Conservation (phyloP, 2,113 vertebrate genomes). For the Laticauda laticaudata region DNA sequence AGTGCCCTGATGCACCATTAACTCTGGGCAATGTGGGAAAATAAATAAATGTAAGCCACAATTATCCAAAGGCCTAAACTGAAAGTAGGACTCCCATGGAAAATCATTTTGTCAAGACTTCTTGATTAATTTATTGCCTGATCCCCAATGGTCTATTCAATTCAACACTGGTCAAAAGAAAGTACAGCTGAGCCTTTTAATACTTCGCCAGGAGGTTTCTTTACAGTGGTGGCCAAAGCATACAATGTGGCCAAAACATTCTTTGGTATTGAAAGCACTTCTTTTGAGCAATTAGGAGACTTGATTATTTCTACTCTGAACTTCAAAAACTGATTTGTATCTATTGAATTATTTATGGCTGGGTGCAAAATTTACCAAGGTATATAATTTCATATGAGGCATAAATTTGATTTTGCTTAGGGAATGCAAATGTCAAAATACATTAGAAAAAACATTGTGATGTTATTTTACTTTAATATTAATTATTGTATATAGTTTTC, state of each 20-base stretch:
- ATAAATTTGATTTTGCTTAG: not conserved
- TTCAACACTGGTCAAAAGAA: not conserved
- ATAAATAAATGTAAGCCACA: not conserved
- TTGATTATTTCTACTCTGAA: not conserved
- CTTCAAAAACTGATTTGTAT: not conserved
- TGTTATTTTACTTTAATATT: not conserved
- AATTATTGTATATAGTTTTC: not conserved
- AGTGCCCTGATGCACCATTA: not conserved
- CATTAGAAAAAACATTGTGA: not conserved
- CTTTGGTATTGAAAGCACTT: not conserved
- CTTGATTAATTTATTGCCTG: not conserved
- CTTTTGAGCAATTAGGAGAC: not conserved
- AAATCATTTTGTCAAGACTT: not conserved
- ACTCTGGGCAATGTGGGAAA: not conserved
- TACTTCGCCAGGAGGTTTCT: not conserved
- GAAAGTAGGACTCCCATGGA: not conserved
- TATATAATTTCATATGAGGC: not conserved
- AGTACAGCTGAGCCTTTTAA: not conserved
- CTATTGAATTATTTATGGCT: not conserved
- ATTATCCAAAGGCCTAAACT: not conserved
- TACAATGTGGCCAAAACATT: not conserved
- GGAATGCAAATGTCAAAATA: too few species aligned
- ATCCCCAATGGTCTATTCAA: not conserved
- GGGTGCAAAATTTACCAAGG: not conserved
- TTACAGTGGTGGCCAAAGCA: not conserved